These are phyloP conservation scores for Parambassis ranga DNA, from an alignment of 2,797 vertebrate species.

Conservation along the genomic window DNA sequence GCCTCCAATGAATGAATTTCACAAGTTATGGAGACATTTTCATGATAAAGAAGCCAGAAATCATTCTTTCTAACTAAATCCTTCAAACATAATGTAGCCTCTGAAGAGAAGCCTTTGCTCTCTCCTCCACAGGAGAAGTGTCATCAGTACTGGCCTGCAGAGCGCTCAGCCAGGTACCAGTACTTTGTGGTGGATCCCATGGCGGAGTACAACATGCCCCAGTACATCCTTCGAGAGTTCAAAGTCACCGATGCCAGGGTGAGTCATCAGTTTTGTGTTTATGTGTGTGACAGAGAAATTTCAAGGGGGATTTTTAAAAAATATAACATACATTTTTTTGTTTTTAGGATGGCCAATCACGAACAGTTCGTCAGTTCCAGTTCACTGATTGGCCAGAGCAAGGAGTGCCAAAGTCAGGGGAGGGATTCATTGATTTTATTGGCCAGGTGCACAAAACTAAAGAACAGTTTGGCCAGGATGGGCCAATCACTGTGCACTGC, in stretches of 20 bases:
- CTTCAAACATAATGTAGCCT: background rate
- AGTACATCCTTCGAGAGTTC: slow-evolving; percentile 97
- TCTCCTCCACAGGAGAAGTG: slow-evolving; percentile 90
- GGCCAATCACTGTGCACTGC: slow-evolving; percentile 97
- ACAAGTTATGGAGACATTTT: slow-evolving; percentile 5
- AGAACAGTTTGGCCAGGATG: slow-evolving; percentile 98
- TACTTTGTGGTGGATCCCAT: slow-evolving; percentile 99
- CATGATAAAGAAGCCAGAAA: background rate
- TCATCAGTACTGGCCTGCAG: slow-evolving; percentile 98
- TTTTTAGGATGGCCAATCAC: slow-evolving; percentile 95
- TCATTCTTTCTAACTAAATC: background rate
- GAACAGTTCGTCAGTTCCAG: slow-evolving; percentile 98
- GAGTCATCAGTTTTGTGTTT: slow-evolving; percentile 52
- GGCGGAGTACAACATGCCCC: slow-evolving; percentile 99
- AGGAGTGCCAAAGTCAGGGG: slow-evolving; percentile 98
- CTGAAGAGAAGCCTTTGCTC: slow-evolving; percentile 21
- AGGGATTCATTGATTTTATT: slow-evolving; percentile 99
- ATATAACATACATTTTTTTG: background rate
- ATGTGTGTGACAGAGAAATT: background rate
- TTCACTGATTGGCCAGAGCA: slow-evolving; percentile 99
- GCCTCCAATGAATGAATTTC: slow-evolving; percentile 12
- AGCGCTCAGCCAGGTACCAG: slow-evolving; percentile 96
- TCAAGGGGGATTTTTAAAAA: background rate
- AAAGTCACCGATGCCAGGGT: slow-evolving; percentile 99
- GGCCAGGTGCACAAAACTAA: slow-evolving; percentile 99